Evolutionary conservation across 30 jellyfish, hydroid and myxozoan species (phyloP).

Genomic region (Hydra vulgaris): DNA sequence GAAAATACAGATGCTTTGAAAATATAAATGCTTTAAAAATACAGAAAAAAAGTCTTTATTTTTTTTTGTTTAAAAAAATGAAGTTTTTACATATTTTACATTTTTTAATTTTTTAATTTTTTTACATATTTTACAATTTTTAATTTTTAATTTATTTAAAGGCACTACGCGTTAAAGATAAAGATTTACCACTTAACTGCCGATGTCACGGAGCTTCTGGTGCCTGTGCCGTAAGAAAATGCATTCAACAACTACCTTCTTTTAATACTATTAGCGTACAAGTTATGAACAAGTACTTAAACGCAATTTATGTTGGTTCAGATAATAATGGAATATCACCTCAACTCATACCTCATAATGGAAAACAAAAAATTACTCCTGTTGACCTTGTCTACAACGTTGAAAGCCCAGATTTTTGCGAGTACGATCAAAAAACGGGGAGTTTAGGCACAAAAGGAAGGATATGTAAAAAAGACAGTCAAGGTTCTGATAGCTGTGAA

Average conservation of each 20-base stretch:
- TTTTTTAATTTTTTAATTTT: too few relatives aligned
- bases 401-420: conserved; percentile 76
- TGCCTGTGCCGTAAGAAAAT: conserved; percentile 66
- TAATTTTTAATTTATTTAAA: too few relatives aligned
- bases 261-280: not conserved
- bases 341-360: not conserved
- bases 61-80: too few relatives aligned
- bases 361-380: not conserved
- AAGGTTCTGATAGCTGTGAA: conserved; percentile 42
- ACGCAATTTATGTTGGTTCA: conserved; percentile 13
- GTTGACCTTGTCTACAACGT: conserved; percentile 41
- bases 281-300: not conserved
- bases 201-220: conserved; percentile 89
- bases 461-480: conserved; percentile 38
- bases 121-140: too few relatives aligned
- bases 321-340: not conserved
- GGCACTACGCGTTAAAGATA: not conserved
- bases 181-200: conserved; percentile 10
- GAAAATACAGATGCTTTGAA: too few relatives aligned
- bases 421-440: conserved; percentile 54
- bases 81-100: too few relatives aligned
- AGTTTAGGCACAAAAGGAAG: conserved; percentile 92
- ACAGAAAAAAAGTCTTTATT: too few relatives aligned
- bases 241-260: conserved; percentile 54
- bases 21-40: too few relatives aligned